Evolutionary conservation across 2,888 invertebrate genomes (phyloP).

Genomic region (Autographa pulchrina): DNA sequence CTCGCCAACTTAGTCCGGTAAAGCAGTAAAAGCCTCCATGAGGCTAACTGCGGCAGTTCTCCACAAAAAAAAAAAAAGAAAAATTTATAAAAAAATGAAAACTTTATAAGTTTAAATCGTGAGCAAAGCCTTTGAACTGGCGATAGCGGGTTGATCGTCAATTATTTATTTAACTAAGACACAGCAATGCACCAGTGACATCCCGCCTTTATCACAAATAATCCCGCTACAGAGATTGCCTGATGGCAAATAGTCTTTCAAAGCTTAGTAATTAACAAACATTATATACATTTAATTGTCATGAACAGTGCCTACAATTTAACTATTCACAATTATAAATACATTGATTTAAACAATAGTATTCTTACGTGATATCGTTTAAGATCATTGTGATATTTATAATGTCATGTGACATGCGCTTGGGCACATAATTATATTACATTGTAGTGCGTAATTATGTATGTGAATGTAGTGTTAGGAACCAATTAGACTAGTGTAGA

Average conservation of each 20-base stretch:
- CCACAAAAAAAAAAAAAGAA: too few species aligned
- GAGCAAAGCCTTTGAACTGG: too few species aligned
- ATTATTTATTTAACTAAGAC: background rate
- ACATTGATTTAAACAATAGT: conserved; percentile 30
- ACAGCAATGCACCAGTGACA: background rate
- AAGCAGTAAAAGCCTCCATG: too few species aligned
- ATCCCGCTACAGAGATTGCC: background rate
- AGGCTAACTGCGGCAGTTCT: too few species aligned
- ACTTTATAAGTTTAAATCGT: too few species aligned
- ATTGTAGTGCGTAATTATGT: conserved; percentile 37
- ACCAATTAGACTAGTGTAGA: conserved; percentile 28
- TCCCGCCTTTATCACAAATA: background rate
- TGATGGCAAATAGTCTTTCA: conserved; percentile 3
- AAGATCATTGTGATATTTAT: conserved; percentile 34
- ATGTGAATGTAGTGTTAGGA: conserved; percentile 11
- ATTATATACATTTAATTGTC: conserved; percentile 19
- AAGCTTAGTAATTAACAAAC: conserved; percentile 19
- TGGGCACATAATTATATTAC: conserved; percentile 42
- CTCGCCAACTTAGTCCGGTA: too few species aligned
- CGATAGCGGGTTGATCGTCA: background rate
- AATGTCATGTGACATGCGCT: conserved; percentile 15
- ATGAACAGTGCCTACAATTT: conserved; percentile 21
- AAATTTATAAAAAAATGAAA: too few species aligned
- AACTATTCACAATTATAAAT: conserved; percentile 29
- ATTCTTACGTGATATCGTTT: conserved; percentile 20